Conservation (phyloP, 2,797 vertebrate species). For the Fistularia tabacaria region DNA sequence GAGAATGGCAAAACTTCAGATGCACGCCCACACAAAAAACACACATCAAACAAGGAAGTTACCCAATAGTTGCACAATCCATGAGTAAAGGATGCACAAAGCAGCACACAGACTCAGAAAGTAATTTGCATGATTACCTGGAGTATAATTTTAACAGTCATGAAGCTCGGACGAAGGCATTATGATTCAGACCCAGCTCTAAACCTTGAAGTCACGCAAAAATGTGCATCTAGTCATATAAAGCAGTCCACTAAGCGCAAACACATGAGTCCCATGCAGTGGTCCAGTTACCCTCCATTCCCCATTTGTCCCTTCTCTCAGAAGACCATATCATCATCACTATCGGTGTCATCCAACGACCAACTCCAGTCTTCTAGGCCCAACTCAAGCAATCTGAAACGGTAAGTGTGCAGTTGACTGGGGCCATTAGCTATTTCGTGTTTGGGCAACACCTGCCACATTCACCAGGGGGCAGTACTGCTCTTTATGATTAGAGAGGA, state of each 20-base stretch:
- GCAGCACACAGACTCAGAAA: slow-evolving; percentile 2
- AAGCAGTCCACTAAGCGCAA: slow-evolving; percentile 16
- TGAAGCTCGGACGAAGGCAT: too few species aligned
- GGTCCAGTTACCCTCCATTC: slow-evolving; percentile 77
- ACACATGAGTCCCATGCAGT: slow-evolving; percentile 46
- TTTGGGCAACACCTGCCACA: slow-evolving; percentile 10
- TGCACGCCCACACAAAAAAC: slow-evolving; percentile 56
- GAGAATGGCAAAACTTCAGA: slow-evolving; percentile 50
- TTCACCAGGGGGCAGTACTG: slow-evolving; percentile 32
- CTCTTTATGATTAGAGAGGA: slow-evolving; percentile 15
- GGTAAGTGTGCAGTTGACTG: slow-evolving; percentile 66
- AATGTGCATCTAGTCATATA: slow-evolving; percentile 23
- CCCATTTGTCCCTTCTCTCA: slow-evolving; percentile 80
- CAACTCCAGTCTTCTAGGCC: slow-evolving; percentile 96
- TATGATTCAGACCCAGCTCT: not conserved
- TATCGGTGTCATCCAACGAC: slow-evolving; percentile 89
- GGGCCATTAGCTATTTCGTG: not conserved
- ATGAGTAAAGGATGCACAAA: not conserved
- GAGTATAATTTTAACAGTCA: too few species aligned
- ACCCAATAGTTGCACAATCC: slow-evolving; percentile 28
- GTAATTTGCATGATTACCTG: slow-evolving; percentile 10
- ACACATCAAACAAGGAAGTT: slow-evolving; percentile 60
- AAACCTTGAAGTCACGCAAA: slow-evolving; percentile 15
- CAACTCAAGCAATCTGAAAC: slow-evolving; percentile 97
- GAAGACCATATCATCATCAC: slow-evolving; percentile 87